Conservation (phyloP, 2,797 vertebrate species). For the Urosaurus nigricauda region DNA sequence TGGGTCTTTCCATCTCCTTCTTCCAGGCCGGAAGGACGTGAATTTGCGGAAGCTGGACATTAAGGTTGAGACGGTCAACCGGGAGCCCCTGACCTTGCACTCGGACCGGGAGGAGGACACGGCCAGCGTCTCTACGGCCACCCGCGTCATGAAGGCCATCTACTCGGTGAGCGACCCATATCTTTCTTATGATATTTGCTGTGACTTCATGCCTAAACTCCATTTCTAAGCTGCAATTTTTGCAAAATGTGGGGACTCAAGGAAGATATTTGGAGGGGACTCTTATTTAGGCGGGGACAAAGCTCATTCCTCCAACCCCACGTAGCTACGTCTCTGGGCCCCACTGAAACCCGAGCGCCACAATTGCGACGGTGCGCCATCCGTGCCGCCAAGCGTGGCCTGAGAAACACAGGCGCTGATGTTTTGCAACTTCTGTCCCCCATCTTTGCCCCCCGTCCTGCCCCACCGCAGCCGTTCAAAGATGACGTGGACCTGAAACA, state of each 20-base stretch:
- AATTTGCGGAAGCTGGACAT: conserved; percentile 95
- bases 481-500: conserved; percentile 95
- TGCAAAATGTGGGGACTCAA: too few relatives aligned
- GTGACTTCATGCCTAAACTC: too few relatives aligned
- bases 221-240: too few relatives aligned
- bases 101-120: conserved; percentile 88
- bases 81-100: conserved; percentile 89
- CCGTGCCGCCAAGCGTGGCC: too few relatives aligned
- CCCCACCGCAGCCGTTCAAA: conserved; percentile 93
- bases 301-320: too few relatives aligned
- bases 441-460: conserved; percentile 58
- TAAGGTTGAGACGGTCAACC: conserved; percentile 96
- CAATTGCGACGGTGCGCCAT: too few relatives aligned
- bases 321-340: too few relatives aligned
- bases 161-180: conserved; percentile 85
- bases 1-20: neutral
- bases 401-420: too few relatives aligned
- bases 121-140: conserved; percentile 89
- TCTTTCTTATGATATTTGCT: too few relatives aligned
- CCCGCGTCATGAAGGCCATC: conserved; percentile 96
- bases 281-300: too few relatives aligned
- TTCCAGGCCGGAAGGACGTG: conserved; percentile 90
- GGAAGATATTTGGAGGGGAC: too few relatives aligned
- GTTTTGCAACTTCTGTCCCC: neutral
- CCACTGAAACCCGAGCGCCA: too few relatives aligned